Evolutionary conservation across 2,113 vertebrate species (phyloP).

Genomic region (Taurulus bubalis): DNA sequence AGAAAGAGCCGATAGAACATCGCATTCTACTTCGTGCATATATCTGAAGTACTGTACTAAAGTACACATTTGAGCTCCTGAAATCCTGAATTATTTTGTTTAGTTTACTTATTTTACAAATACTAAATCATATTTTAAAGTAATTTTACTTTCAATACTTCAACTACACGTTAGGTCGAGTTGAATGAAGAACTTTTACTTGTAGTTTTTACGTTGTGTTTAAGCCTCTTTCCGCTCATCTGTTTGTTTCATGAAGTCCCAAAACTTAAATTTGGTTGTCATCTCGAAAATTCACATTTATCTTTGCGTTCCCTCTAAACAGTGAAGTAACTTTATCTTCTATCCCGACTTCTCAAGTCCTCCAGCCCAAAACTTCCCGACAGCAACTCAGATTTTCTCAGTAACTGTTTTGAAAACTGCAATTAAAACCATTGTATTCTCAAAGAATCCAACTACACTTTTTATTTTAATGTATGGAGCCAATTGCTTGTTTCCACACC

Average conservation of each 20-base stretch:
- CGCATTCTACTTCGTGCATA: conserved; percentile 24
- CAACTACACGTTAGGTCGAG: not conserved
- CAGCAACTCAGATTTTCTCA: not conserved
- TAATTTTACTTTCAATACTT: not conserved
- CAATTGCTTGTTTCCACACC: not conserved
- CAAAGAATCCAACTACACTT: not conserved
- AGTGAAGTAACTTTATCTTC: not conserved
- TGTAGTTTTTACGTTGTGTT: not conserved
- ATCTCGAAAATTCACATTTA: not conserved
- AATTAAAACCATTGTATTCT: not conserved
- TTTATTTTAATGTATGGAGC: not conserved
- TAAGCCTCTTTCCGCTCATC: not conserved
- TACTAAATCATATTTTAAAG: not conserved
- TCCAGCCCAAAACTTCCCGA: not conserved
- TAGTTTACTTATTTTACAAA: not conserved
- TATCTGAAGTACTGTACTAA: not conserved
- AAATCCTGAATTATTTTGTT: not conserved
- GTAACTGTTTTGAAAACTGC: not conserved
- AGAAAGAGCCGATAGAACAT: conserved; percentile 46
- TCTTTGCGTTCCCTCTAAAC: conserved; percentile 7
- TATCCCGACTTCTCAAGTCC: not conserved
- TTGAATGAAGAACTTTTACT: not conserved
- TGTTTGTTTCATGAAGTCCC: not conserved
- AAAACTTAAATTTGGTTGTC: no score
- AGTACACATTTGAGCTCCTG: not conserved